These are phyloP conservation scores for Cyclina sinensis DNA, from an alignment of 1,140 invertebrate genomes.

Conservation along the genomic window DNA sequence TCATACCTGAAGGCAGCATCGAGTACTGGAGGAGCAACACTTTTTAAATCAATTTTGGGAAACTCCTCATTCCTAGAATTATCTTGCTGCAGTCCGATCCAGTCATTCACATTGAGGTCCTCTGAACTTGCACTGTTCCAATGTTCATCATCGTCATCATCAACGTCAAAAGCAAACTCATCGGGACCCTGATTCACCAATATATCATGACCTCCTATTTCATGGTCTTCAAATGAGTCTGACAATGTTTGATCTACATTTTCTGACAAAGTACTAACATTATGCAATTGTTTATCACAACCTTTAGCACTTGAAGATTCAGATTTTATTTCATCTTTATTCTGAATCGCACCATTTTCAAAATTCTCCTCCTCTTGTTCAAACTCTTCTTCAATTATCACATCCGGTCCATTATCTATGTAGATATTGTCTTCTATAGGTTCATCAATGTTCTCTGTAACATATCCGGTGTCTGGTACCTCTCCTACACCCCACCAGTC, in stretches of 20 bases:
- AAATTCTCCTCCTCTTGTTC: slow-evolving; percentile 21
- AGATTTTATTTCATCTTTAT: not conserved
- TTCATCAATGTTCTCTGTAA: not conserved
- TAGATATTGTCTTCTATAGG: slow-evolving; percentile 21
- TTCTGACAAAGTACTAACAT: not conserved
- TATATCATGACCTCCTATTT: not conserved
- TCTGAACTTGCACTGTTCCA: slow-evolving; percentile 41
- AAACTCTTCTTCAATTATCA: slow-evolving; percentile 62
- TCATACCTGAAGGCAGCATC: not conserved
- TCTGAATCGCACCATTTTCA: not conserved
- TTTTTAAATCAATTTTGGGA: not conserved
- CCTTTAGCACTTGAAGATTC: not conserved
- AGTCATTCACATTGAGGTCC: not conserved
- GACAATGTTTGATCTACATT: not conserved
- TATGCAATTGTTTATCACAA: not conserved
- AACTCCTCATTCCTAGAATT: not conserved
- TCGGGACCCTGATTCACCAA: not conserved
- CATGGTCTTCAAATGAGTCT: not conserved
- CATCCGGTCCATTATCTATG: slow-evolving; percentile 53
- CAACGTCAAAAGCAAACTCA: slow-evolving; percentile 48
- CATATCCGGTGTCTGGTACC: not conserved
- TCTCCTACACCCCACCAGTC: slow-evolving; percentile 60
- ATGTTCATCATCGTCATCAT: slow-evolving; percentile 42
- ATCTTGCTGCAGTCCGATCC: slow-evolving; percentile 9
- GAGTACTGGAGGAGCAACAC: not conserved